Percentiles rank a stretch among this genome's conserved stretches.
Evolutionary conservation across 2,888 invertebrate genomes (phyloP).

Genomic region (Bombyx huttoni): DNA sequence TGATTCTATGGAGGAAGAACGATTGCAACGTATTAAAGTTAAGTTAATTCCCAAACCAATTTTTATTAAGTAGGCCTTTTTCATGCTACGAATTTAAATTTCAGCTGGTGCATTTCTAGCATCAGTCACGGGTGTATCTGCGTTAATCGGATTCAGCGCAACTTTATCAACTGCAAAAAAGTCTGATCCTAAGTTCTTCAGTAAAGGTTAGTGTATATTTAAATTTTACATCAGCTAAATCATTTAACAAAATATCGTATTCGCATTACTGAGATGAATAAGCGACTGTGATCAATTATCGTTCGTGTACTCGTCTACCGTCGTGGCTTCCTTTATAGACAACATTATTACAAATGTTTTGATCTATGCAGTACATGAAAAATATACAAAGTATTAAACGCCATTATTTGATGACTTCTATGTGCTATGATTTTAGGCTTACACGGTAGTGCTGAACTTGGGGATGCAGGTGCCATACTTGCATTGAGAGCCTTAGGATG

Average conservation of each 20-base stretch:
- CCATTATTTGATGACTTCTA: background rate
- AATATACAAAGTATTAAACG: too few relatives aligned
- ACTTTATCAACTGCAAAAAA: conserved; percentile 85
- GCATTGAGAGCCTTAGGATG: conserved; percentile 89
- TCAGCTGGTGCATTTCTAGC: conserved; percentile 80
- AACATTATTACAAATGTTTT: too few relatives aligned
- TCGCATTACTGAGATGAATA: too few relatives aligned
- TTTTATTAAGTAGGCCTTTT: background rate
- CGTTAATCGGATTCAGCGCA: conserved; percentile 85
- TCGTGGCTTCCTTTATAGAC: too few relatives aligned
- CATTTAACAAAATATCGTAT: too few relatives aligned
- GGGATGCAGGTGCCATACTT: conserved; percentile 83
- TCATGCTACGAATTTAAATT: conserved; percentile 12
- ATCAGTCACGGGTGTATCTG: conserved; percentile 82
- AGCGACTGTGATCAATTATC: too few relatives aligned
- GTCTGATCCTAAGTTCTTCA: conserved; percentile 84
- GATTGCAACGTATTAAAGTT: conserved; percentile 1
- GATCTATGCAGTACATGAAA: too few relatives aligned
- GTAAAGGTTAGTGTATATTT: conserved; percentile 64
- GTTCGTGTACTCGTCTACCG: too few relatives aligned
- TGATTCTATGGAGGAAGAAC: conserved; percentile 1
- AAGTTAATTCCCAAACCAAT: background rate
- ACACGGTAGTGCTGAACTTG: conserved; percentile 71
- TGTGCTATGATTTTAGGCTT: conserved; percentile 45
- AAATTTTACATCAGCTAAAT: background rate